Evolutionary conservation across 64 coral and sea anemone genomes (phyloP), one percentile per base, ranked within the genome.

Genomic region (Dendrophyllia cribrosa): DNA sequence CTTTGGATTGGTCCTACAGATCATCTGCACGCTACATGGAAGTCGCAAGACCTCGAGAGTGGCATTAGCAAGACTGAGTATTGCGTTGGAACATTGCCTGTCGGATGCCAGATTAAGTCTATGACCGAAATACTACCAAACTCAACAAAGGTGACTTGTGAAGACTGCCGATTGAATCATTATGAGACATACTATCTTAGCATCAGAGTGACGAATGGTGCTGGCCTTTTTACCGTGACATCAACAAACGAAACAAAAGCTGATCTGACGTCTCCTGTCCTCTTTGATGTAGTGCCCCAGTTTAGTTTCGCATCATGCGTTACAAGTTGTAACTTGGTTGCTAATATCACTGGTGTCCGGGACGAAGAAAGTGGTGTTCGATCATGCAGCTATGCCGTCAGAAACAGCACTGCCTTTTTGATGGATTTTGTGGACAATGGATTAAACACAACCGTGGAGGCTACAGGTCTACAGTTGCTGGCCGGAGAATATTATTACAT

Each of bases 291-390:
- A 23, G 50, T 62, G 20, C 49, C 68, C n/a, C 45, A 23, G 17
- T 44, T 59, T 66, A 48, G 25, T 17, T 17, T 74, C 19, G 66
- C 85, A 45, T 62, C 92, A 10, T 98, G 96, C 80, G 55, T 91
- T 4, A 71, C 60, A 17, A 88, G 71, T 11, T 98, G 96, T 53
- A 74, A 72, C 12, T 22, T 95, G 9, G 50, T 9, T 6, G 76
- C 85, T 4, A 88, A 90, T 20, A 59, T 98, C 15, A 75, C 70
- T 24, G 68, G 76, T 3, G 91, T 98, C 69, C 56, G 4, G 0
- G 96, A 98, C 64, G 43, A 91, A n/a, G 96, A 98, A 56, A 95
- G 88, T 60, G 96, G 96, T 3, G 68, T 91, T 5, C 88, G 87
- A 69, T 48, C 14, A 5, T 97, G 95, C 44, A 34, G 73, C 4